Conservation (phyloP, 1,140 invertebrate species). For the Trichonephila clavipes region DNA sequence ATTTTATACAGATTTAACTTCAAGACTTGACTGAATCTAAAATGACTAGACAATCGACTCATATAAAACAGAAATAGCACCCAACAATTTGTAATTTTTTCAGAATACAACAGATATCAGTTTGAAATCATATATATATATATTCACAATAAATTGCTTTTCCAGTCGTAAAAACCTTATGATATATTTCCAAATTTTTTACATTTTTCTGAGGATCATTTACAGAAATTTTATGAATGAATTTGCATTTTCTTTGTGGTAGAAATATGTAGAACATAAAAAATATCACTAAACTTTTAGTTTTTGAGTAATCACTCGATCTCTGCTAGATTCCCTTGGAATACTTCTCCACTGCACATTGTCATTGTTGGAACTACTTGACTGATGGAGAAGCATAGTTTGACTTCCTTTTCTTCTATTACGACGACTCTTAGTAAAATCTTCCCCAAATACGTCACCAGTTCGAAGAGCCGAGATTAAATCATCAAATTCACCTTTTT, state of each 20-base stretch:
- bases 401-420: slow-evolving; percentile 80
- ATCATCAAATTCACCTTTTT: slow-evolving; percentile 93
- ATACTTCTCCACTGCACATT: slow-evolving; percentile 72
- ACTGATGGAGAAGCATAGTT: slow-evolving; percentile 66
- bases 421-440: slow-evolving; percentile 94
- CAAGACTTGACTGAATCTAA: background rate
- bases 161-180: background rate
- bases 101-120: background rate
- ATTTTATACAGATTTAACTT: background rate
- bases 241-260: slow-evolving; percentile 20
- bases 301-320: slow-evolving; percentile 69
- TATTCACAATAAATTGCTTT: slow-evolving; percentile 20
- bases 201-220: background rate
- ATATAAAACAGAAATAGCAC: slow-evolving; percentile 52
- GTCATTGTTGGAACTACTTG: slow-evolving; percentile 47
- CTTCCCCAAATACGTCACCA: slow-evolving; percentile 98
- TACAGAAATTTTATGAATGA: slow-evolving; percentile 32
- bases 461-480: slow-evolving; percentile 96
- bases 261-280: slow-evolving; percentile 32
- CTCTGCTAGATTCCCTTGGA: slow-evolving; percentile 72
- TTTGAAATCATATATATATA: background rate
- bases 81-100: slow-evolving; percentile 47
- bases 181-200: background rate
- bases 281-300: slow-evolving; percentile 57
- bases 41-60: slow-evolving; percentile 55